Evolutionary conservation across 2,113 vertebrate species (phyloP).

Genomic region (Sander vitreus): DNA sequence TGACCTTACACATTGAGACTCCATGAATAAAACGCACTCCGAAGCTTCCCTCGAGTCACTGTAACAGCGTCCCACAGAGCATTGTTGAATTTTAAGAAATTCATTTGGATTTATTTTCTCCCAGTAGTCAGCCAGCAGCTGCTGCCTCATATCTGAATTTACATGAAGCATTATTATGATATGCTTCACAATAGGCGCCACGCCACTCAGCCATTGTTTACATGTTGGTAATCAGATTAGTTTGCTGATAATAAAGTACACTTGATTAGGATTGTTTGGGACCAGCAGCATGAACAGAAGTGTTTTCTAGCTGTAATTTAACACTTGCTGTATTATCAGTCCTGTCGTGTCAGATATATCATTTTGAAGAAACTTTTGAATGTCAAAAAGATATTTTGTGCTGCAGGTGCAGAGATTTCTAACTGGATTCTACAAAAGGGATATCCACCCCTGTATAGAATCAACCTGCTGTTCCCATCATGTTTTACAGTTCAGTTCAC

Average conservation of each 20-base stretch:
- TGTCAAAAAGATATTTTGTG: background rate
- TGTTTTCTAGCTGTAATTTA: background rate
- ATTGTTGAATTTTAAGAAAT: constrained; percentile 6
- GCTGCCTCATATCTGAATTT: constrained; percentile 38
- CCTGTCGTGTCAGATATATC: no score
- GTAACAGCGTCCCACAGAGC: background rate
- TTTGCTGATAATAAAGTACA: constrained; percentile 29
- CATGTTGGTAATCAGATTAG: constrained; percentile 45
- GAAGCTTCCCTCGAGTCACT: background rate
- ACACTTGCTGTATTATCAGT: background rate
- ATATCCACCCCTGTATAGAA: background rate
- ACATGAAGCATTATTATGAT: constrained; percentile 32
- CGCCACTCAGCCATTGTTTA: constrained; percentile 42
- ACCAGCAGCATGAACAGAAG: background rate
- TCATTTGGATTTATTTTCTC: constrained; percentile 9
- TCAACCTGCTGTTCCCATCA: constrained; percentile 12
- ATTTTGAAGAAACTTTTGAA: background rate
- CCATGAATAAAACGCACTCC: background rate
- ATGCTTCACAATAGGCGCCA: constrained; percentile 9
- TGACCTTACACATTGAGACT: background rate
- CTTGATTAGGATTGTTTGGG: constrained; percentile 24
- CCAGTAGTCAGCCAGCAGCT: constrained; percentile 4
- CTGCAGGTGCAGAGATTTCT: background rate
- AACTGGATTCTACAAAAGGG: background rate
- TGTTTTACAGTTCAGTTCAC: constrained; percentile 12